Evolutionary conservation across 2,113 vertebrate genomes (phyloP), one percentile per base, ranked within the genome.

Genomic region (Datnioides undecimradiatus): DNA sequence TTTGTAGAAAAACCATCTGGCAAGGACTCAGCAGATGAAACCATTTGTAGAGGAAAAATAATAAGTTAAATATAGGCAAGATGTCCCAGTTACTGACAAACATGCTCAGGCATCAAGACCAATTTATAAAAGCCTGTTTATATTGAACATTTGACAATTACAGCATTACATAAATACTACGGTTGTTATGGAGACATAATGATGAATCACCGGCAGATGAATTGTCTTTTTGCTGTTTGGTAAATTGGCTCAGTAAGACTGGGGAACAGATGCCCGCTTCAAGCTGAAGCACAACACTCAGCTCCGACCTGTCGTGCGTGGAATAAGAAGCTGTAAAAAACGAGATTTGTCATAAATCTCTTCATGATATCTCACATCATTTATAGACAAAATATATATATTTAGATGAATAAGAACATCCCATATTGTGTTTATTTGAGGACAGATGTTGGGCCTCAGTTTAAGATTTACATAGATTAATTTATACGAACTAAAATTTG

Each of bases 181-280:
- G 40, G 88, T 87, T 87, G 84, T 78, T 87, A 90, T 81, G 73
- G 80, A 74, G 78, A 86, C 86, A 70, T 73, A 58, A 78, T 80
- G 79, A 90, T 88, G 84, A 84, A 80, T 79, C 68, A 83, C 63
- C 33, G 0, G 65, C 62, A 80, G 40, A 82, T 55, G 29, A 72
- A 77, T 66, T 81, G 69, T 73, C 49, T 62, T 67, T 57, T 51
- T 14, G 33, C 48, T 21, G 48, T 63, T 41, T n/a, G n/a, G n/a
- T 80, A 38, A 77, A 76, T 29, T 34, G 59, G 40, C 6, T 66
- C 38, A 69, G 60, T 68, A 14, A 62, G 59, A 43, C 52, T 38
- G 33, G 41, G 38, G 43, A 74, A 72, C 78, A 82, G 66, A 67
- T 73, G 72, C 48, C 54, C 46, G 14, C 73, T 63, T 55, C n/a